Percentiles rank a stretch among this genome's conserved stretches.
Evolutionary conservation across 2,888 invertebrate species (phyloP).

Genomic region (Vanessa cardui): DNA sequence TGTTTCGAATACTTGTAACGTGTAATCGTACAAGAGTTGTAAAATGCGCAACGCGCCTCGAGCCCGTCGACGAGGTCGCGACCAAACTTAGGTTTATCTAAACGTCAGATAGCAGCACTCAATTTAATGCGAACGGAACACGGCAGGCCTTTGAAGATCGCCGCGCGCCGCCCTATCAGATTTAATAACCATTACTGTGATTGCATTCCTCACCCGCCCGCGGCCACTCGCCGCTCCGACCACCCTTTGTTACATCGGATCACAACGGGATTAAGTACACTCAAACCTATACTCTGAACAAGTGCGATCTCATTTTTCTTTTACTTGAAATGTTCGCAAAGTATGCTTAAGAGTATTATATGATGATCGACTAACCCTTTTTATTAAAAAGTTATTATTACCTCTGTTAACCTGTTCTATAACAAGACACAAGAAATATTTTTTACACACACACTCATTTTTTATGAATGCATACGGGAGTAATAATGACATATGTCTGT

Average conservation of each 20-base stretch:
- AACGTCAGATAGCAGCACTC: slow-evolving; percentile 26
- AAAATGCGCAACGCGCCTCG: slow-evolving; percentile 1
- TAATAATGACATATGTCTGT: too few relatives aligned
- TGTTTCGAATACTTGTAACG: not conserved
- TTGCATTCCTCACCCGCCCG: slow-evolving; percentile 14
- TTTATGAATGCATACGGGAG: too few relatives aligned
- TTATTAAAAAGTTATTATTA: too few relatives aligned
- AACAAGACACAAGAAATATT: too few relatives aligned
- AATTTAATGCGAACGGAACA: slow-evolving; percentile 15
- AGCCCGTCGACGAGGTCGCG: not conserved
- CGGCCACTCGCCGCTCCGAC: not conserved
- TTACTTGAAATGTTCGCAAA: not conserved
- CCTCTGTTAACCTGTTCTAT: too few relatives aligned
- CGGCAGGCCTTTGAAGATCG: slow-evolving; percentile 24
- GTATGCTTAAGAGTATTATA: too few relatives aligned
- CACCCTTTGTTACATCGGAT: slow-evolving; percentile 15
- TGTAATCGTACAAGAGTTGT: too few relatives aligned
- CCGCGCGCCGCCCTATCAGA: slow-evolving; percentile 35
- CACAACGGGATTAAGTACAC: slow-evolving; percentile 13
- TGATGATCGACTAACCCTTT: too few relatives aligned
- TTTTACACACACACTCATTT: too few relatives aligned
- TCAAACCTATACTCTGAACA: not conserved
- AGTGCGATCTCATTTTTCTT: not conserved
- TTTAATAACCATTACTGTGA: slow-evolving; percentile 41
- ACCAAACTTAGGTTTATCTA: slow-evolving; percentile 22